These are phyloP conservation scores for Drosophila micromelanica DNA, from an alignment of 1,140 invertebrate species.

Conservation along the genomic window DNA sequence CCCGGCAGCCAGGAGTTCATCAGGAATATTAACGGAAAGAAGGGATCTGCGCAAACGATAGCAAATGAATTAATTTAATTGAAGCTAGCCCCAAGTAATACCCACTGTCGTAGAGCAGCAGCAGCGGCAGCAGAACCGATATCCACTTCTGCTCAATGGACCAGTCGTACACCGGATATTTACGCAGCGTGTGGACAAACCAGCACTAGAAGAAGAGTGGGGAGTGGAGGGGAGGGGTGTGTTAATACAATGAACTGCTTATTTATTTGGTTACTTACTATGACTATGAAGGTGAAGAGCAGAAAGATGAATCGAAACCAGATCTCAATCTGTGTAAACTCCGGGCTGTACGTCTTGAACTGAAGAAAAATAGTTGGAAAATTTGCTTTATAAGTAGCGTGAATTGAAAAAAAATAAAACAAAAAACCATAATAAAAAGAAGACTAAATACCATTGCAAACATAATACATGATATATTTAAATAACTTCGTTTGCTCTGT, in stretches of 20 bases:
- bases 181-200: slow-evolving; percentile 94
- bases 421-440: neutral
- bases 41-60: slow-evolving; percentile 89
- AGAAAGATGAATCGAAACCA: slow-evolving; percentile 98
- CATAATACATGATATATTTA: no score
- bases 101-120: slow-evolving; percentile 96
- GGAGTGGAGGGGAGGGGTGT: neutral
- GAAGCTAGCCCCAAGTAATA: neutral
- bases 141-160: slow-evolving; percentile 99
- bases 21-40: slow-evolving; percentile 96
- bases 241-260: neutral
- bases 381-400: neutral
- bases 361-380: slow-evolving; percentile 81
- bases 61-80: neutral
- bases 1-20: slow-evolving; percentile 95
- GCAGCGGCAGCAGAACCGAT: slow-evolving; percentile 93
- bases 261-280: slow-evolving; percentile 88
- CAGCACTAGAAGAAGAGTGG: slow-evolving; percentile 89
- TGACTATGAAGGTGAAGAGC: slow-evolving; percentile 92
- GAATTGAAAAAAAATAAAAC: neutral
- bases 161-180: slow-evolving; percentile 96
- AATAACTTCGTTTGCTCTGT: no score
- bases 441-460: neutral
- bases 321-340: slow-evolving; percentile 98
- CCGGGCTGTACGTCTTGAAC: slow-evolving; percentile 98